phyloP scores from a whole-genome alignment of 2,888 invertebrate genomes.

The Lasioglossum calceatum region DNA sequence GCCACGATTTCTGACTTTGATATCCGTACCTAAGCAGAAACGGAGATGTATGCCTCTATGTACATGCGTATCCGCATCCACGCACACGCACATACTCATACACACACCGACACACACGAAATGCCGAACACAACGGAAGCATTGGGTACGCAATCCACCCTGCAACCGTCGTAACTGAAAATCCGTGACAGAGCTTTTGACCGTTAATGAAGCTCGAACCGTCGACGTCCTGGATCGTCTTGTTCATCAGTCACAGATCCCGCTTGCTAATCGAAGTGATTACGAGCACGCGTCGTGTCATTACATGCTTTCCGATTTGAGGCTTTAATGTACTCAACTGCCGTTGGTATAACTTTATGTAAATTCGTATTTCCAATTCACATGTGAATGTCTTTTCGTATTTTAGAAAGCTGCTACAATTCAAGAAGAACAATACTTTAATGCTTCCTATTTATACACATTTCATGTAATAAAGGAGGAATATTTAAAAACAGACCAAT shows the following conservation, averaged over 20 bases:
- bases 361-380: background rate
- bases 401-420: too few species aligned
- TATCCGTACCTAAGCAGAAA: constrained; percentile 21
- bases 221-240: constrained; percentile 20
- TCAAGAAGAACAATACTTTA: too few species aligned
- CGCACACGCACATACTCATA: background rate
- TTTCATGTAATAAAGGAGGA: too few species aligned
- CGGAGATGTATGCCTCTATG: constrained; percentile 1
- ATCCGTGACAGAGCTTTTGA: constrained; percentile 51
- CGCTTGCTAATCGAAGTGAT: constrained; percentile 26
- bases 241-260: constrained; percentile 4
- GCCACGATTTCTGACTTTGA: constrained; percentile 45
- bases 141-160: constrained; percentile 42
- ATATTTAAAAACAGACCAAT: too few species aligned
- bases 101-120: background rate
- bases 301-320: background rate
- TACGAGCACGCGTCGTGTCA: background rate
- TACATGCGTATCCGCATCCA: background rate
- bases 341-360: background rate
- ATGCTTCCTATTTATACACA: too few species aligned
- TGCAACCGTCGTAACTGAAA: constrained; percentile 44
- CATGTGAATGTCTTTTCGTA: too few species aligned
- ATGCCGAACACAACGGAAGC: constrained; percentile 12
- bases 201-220: constrained; percentile 49
- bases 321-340: background rate